These are phyloP conservation scores for Gorsachius goisagi DNA, from an alignment of 2,113 vertebrate genomes.

Conservation along the genomic window DNA sequence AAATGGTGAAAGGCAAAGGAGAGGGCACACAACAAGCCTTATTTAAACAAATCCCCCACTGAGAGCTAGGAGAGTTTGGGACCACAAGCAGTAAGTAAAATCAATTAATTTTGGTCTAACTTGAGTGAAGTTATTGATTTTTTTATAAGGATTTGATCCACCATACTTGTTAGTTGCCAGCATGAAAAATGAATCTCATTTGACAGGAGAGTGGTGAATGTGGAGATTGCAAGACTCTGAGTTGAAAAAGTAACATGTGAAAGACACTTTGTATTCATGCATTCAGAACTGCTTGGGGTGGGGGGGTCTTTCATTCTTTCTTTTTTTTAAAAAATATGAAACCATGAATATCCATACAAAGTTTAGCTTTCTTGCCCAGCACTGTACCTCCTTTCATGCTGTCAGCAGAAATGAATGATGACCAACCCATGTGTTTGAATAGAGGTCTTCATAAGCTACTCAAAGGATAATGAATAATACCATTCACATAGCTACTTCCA, in stretches of 20 bases:
- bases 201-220: not conserved
- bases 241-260: not conserved
- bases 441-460: conserved; percentile 29
- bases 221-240: not conserved
- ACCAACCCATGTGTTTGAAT: conserved; percentile 21
- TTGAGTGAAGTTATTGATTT: conserved; percentile 10
- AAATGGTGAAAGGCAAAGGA: not conserved
- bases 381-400: conserved; percentile 29
- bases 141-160: not conserved
- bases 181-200: conserved; percentile 15
- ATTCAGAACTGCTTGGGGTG: not conserved
- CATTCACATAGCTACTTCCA: not conserved
- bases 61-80: not conserved
- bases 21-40: not conserved
- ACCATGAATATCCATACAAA: not conserved
- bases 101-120: conserved; percentile 6
- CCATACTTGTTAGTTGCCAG: not conserved
- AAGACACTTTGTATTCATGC: not conserved
- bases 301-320: not conserved
- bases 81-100: not conserved
- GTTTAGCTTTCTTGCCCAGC: conserved; percentile 17
- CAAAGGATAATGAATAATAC: conserved; percentile 2
- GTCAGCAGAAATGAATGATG: conserved; percentile 11
- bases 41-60: not conserved
- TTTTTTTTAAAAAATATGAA: not conserved